phyloP scores from a whole-genome alignment of 2,113 vertebrate species.

The Acrocephalus kingi region DNA sequence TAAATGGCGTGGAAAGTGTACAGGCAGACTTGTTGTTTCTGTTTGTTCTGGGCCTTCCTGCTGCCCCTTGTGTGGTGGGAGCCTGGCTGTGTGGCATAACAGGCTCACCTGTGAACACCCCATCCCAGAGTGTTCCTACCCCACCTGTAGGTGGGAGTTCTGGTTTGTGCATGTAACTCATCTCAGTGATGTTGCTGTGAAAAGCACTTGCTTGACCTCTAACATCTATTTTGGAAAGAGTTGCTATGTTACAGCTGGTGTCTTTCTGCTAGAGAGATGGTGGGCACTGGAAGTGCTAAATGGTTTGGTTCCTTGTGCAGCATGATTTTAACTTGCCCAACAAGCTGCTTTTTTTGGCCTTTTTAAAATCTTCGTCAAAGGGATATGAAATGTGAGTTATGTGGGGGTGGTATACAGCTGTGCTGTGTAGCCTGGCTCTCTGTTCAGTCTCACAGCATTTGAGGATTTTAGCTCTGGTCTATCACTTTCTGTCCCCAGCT shows the following conservation, averaged over 20 bases:
- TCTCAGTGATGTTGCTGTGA: accelerated
- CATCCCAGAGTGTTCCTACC: neutral
- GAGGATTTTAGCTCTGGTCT: neutral
- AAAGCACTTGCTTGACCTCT: neutral
- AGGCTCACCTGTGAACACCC: accelerated
- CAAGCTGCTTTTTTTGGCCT: neutral
- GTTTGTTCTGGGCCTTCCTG: accelerated
- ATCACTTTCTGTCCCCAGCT: neutral
- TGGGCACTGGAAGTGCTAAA: neutral
- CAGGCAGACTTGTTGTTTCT: neutral
- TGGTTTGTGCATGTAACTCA: neutral
- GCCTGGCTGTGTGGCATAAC: accelerated
- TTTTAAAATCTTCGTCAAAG: neutral
- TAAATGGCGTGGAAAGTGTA: accelerated
- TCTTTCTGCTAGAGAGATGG: neutral
- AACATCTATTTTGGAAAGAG: neutral
- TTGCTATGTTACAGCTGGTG: accelerated
- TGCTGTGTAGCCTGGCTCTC: neutral
- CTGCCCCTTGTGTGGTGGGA: neutral
- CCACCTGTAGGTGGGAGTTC: accelerated
- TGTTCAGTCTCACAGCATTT: accelerated
- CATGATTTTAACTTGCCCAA: neutral
- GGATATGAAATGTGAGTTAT: neutral
- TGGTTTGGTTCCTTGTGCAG: neutral
- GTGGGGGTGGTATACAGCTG: neutral